Evolutionary conservation across 2,797 vertebrate species (phyloP).

Genomic region (Pangasius macronema): DNA sequence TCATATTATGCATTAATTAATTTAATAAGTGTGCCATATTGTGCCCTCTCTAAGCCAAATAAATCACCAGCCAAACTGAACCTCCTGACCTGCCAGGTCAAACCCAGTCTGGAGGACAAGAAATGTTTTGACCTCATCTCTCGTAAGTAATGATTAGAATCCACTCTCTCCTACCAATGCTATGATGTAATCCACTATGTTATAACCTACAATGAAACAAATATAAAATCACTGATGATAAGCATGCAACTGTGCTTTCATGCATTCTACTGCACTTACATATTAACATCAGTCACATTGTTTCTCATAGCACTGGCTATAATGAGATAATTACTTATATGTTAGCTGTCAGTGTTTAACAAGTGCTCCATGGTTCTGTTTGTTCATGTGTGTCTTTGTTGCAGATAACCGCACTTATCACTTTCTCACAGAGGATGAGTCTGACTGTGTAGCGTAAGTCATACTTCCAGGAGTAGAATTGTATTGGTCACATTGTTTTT

Average conservation of each 20-base stretch:
- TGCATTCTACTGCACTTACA: neutral
- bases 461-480: neutral
- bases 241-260: neutral
- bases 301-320: neutral
- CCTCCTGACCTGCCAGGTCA: constrained; percentile 86
- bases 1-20: neutral
- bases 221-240: neutral
- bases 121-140: constrained; percentile 87
- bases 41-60: constrained; percentile 70
- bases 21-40: neutral
- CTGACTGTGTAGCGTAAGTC: constrained; percentile 80
- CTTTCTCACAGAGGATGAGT: constrained; percentile 82
- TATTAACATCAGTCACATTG: constrained; percentile 3
- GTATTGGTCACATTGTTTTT: neutral
- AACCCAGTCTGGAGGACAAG: constrained; percentile 82
- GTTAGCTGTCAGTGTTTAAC: neutral
- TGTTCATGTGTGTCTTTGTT: constrained; percentile 25
- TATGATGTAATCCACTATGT: neutral
- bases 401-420: constrained; percentile 83
- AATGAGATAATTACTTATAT: neutral
- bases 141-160: constrained; percentile 65
- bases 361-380: neutral
- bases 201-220: neutral
- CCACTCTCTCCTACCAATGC: neutral
- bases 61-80: constrained; percentile 81